Evolutionary conservation across 2,888 invertebrate genomes (phyloP).

Genomic region (Orchesellides sinensis): DNA sequence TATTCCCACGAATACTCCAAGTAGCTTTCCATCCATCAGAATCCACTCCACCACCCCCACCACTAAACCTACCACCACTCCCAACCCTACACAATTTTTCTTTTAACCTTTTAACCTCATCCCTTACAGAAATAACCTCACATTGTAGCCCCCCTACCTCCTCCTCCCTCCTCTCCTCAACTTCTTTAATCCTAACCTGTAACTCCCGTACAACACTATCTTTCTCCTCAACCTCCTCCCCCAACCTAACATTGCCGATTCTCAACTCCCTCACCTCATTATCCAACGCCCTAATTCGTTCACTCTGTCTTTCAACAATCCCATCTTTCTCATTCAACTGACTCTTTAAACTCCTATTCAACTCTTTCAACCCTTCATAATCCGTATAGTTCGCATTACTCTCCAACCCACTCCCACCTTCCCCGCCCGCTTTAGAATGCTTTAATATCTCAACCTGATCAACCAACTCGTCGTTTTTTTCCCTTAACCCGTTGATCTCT

Average conservation of each 20-base stretch:
- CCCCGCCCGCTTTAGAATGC: constrained; percentile 4
- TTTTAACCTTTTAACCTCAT: constrained; percentile 20
- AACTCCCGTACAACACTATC: constrained; percentile 24
- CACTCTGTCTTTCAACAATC: neutral
- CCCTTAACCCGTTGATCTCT: neutral
- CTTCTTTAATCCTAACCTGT: constrained; percentile 14
- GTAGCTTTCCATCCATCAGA: neutral
- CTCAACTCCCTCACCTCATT: neutral
- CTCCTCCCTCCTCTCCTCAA: constrained; percentile 53
- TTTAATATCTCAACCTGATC: constrained; percentile 26
- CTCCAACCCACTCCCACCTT: neutral
- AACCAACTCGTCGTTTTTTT: neutral
- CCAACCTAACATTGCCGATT: neutral
- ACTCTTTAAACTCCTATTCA: constrained; percentile 1
- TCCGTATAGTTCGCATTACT: constrained; percentile 45
- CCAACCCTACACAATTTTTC: neutral
- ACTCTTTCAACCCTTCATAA: constrained; percentile 45
- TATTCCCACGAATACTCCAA: constrained; percentile 62
- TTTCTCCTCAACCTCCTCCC: constrained; percentile 36
- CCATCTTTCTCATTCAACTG: constrained; percentile 45
- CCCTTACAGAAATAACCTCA: constrained; percentile 43
- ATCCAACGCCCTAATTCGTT: constrained; percentile 10
- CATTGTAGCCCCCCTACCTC: constrained; percentile 35
- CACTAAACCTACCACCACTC: constrained; percentile 20
- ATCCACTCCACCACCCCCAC: constrained; percentile 9